phyloP scores from a whole-genome alignment of 1,140 invertebrate species.

The Pemphigus obesinymphae region DNA sequence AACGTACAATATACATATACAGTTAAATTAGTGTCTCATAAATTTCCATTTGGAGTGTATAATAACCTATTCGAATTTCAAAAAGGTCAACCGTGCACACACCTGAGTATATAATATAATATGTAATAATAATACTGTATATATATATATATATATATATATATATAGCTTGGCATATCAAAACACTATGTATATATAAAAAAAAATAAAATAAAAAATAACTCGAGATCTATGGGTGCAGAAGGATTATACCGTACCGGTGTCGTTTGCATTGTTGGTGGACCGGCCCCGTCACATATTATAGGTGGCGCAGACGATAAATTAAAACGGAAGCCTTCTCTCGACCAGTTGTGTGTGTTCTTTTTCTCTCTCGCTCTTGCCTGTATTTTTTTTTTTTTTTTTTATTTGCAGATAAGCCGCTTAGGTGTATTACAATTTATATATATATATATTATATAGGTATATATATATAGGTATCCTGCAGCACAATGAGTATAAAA shows the following conservation, averaged over 20 bases:
- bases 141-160: no score
- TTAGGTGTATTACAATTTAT: background rate
- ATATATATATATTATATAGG: background rate
- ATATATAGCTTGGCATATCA: background rate
- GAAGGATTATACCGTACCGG: constrained; percentile 4
- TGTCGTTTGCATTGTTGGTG: constrained; percentile 15
- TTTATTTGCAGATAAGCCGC: constrained; percentile 4
- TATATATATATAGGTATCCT: background rate
- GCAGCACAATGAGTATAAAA: background rate
- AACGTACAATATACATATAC: background rate
- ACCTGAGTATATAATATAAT: background rate
- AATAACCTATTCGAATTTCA: background rate
- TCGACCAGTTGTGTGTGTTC: background rate
- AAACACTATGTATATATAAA: background rate
- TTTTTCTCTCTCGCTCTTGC: background rate
- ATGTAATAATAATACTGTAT: background rate
- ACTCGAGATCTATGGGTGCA: background rate
- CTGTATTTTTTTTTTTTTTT: background rate
- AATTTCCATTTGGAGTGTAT: constrained; percentile 20
- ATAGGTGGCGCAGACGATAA: constrained; percentile 28
- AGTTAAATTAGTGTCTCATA: background rate
- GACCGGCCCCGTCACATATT: background rate
- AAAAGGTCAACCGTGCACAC: constrained; percentile 15
- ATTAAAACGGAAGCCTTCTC: constrained; percentile 30
- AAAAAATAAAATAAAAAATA: background rate